A percentile compares a stretch with the other conserved stretches of the same genome.
Evolutionary conservation across 2,888 invertebrate species (phyloP).

Genomic region (Platynereis dumerilii): DNA sequence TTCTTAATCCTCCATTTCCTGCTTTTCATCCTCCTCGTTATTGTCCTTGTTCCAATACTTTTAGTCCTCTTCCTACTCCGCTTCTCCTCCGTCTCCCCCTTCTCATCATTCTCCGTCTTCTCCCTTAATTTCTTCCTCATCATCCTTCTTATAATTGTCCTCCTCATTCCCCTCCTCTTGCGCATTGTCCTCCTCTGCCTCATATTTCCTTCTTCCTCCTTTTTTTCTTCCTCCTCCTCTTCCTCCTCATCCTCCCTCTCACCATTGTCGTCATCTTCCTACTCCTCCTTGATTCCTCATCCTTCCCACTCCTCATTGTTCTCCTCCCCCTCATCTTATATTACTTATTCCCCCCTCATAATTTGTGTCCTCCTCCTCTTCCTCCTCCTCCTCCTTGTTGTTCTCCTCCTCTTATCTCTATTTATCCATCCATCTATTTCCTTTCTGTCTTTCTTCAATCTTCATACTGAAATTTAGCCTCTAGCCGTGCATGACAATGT

Average conservation of each 20-base stretch:
- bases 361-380: background rate
- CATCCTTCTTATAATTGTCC: too few species aligned
- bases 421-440: too few species aligned
- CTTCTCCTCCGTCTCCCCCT: constrained; percentile 1
- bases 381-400: background rate
- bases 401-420: too few species aligned
- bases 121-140: background rate
- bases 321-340: background rate
- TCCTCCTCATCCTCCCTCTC: background rate
- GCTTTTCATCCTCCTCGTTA: background rate
- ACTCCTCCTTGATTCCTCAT: background rate
- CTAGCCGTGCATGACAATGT: too few species aligned
- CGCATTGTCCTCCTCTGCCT: background rate
- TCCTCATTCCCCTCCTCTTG: background rate
- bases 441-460: too few species aligned
- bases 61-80: background rate
- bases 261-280: too few species aligned
- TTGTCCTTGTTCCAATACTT: background rate
- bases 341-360: background rate
- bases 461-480: too few species aligned
- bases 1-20: background rate
- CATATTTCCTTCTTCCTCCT: background rate
- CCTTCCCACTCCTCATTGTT: background rate
- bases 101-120: background rate
- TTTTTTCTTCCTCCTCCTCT: background rate